Evolutionary conservation across 2,888 invertebrate species (phyloP).

Genomic region (Melinaea marsaeus): DNA sequence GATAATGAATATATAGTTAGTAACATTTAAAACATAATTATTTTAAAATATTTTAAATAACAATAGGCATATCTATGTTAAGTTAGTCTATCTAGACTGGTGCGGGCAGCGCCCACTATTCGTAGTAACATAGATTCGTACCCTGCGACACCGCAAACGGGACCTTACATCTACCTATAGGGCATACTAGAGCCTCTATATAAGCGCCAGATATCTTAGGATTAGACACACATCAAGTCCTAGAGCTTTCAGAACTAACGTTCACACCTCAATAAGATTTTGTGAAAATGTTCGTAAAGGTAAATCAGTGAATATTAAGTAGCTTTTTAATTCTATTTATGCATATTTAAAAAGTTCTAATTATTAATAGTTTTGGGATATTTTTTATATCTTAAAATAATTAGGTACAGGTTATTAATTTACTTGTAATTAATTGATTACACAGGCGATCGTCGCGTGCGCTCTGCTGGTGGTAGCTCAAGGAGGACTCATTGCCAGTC

Average conservation of each 20-base stretch:
- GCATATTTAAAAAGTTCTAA: too few species aligned
- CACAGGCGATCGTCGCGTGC: conserved; percentile 54
- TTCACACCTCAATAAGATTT: conserved; percentile 50
- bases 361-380: too few species aligned
- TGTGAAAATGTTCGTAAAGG: conserved; percentile 71
- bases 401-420: background rate
- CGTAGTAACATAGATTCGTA: conserved; percentile 52
- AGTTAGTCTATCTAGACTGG: conserved; percentile 49
- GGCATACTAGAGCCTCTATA: conserved; percentile 61
- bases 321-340: background rate
- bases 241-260: conserved; percentile 62
- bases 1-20: too few species aligned
- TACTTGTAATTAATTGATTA: conserved; percentile 9
- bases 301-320: conserved; percentile 39
- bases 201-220: conserved; percentile 65
- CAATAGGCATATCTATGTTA: conserved; percentile 41
- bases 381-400: too few species aligned
- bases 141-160: conserved; percentile 49
- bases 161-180: conserved; percentile 60
- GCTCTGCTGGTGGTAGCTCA: conserved; percentile 63
- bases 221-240: conserved; percentile 70
- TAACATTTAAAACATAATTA: background rate
- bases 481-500: conserved; percentile 69
- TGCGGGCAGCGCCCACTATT: conserved; percentile 61
- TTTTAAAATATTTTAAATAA: background rate